These are phyloP conservation scores for Etia nguti DNA, from an alignment of 2,113 vertebrate genomes.

Conservation along the genomic window DNA sequence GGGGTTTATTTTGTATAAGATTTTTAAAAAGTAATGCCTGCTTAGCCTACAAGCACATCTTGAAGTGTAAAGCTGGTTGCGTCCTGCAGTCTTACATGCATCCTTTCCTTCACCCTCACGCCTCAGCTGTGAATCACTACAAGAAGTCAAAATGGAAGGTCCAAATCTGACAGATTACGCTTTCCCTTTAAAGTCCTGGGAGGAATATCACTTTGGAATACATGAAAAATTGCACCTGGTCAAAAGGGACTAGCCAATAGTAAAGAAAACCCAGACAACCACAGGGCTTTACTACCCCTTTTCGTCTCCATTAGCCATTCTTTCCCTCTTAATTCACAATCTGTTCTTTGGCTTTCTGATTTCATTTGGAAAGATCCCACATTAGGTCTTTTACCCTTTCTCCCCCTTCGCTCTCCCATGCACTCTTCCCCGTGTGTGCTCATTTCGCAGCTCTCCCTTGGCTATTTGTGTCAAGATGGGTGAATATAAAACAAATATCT, in stretches of 20 bases:
- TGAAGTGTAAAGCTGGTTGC: not conserved
- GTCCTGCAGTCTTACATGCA: too few relatives aligned
- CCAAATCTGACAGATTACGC: not conserved
- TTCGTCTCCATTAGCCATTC: not conserved
- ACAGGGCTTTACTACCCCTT: not conserved
- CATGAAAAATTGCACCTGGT: not conserved
- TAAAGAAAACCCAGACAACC: not conserved
- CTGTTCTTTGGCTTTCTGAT: not conserved
- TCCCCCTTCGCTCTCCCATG: not conserved
- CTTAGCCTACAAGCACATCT: not conserved
- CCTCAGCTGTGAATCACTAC: not conserved
- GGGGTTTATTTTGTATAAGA: not conserved
- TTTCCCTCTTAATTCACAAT: not conserved
- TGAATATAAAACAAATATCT: constrained; percentile 3
- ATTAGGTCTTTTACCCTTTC: not conserved
- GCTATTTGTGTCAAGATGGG: constrained; percentile 38
- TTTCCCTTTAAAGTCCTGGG: not conserved
- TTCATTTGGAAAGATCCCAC: not conserved
- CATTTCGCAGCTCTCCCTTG: constrained; percentile 6
- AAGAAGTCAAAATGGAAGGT: not conserved
- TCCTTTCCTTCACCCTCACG: not conserved
- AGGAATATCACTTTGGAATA: not conserved
- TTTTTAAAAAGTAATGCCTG: not conserved
- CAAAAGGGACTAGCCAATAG: not conserved
- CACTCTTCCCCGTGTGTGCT: not conserved